A percentile compares a stretch with the other conserved stretches of the same genome.
phyloP scores from a whole-genome alignment of 2,888 invertebrate genomes.

The Nephrotoma flavescens region DNA sequence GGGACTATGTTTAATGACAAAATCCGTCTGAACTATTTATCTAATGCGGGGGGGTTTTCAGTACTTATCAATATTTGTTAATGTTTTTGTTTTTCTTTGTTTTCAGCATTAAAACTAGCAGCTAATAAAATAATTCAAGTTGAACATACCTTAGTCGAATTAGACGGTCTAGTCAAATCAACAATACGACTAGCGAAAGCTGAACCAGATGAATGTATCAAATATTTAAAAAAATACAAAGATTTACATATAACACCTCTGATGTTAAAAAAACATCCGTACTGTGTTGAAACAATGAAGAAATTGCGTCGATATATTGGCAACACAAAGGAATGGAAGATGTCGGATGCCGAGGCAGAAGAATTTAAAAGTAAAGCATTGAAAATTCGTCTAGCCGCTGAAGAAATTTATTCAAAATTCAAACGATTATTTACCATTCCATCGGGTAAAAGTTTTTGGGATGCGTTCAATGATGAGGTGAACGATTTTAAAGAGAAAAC shows the following conservation, averaged over 20 bases:
- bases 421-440: conserved; percentile 43
- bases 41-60: not conserved
- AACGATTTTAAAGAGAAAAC: conserved; percentile 51
- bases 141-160: conserved; percentile 47
- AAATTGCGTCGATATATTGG: conserved; percentile 65
- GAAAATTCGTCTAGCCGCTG: conserved; percentile 53
- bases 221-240: conserved; percentile 46
- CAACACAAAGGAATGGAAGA: conserved; percentile 59
- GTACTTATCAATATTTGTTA: not conserved
- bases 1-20: not conserved
- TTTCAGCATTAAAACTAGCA: not conserved
- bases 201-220: conserved; percentile 55
- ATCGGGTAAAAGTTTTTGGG: conserved; percentile 52
- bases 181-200: conserved; percentile 52
- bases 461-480: conserved; percentile 52
- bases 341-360: conserved; percentile 41
- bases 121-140: conserved; percentile 13
- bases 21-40: not conserved
- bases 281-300: conserved; percentile 61
- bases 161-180: conserved; percentile 50
- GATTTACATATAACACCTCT: conserved; percentile 39
- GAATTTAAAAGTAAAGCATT: conserved; percentile 53
- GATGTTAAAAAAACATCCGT: conserved; percentile 69
- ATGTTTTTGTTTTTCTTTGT: not conserved
- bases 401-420: conserved; percentile 31